A percentile compares a stretch with the other conserved stretches of the same genome.
Evolutionary conservation across 35 echinoderm and acorn worm species (phyloP).

Genomic region (Diadema setosum): DNA sequence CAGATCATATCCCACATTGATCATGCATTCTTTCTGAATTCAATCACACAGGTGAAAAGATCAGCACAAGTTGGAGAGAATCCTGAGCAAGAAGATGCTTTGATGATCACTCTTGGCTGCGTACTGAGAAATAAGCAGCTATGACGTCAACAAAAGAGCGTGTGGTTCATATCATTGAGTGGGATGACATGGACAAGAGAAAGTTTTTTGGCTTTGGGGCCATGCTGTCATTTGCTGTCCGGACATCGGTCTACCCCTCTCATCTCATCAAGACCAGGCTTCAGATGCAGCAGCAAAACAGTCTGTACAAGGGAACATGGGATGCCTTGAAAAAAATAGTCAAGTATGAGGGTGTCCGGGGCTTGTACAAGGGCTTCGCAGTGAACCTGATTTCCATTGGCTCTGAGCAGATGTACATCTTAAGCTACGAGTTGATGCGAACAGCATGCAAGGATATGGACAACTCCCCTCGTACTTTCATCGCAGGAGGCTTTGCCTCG

Average conservation of each 20-base stretch:
- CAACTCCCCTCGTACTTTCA: constrained; percentile 64
- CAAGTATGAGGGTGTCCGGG: constrained; percentile 80
- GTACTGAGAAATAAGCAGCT: no score
- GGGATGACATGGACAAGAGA: constrained; percentile 91
- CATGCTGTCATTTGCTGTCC: constrained; percentile 60
- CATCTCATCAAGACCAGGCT: constrained; percentile 87
- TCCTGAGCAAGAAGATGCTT: no score
- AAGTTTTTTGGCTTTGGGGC: constrained; percentile 73
- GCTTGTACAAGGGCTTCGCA: constrained; percentile 92
- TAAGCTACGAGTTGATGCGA: constrained; percentile 78
- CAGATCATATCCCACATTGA: no score
- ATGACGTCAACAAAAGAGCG: constrained; percentile 16
- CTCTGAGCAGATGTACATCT: constrained; percentile 84
- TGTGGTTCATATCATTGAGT: constrained; percentile 74
- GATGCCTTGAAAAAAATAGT: constrained; percentile 93
- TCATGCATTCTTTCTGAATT: no score
- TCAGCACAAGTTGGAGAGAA: no score
- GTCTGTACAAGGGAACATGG: constrained; percentile 84
- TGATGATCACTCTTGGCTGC: no score
- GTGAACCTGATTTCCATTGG: constrained; percentile 71
- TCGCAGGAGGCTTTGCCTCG: constrained; percentile 79
- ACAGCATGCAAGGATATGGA: constrained; percentile 49
- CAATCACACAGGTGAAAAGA: no score
- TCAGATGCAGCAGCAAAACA: constrained; percentile 77
- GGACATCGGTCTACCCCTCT: constrained; percentile 72